Conservation (phyloP, 2,113 vertebrate species). For the Hippocampus barbouri region DNA sequence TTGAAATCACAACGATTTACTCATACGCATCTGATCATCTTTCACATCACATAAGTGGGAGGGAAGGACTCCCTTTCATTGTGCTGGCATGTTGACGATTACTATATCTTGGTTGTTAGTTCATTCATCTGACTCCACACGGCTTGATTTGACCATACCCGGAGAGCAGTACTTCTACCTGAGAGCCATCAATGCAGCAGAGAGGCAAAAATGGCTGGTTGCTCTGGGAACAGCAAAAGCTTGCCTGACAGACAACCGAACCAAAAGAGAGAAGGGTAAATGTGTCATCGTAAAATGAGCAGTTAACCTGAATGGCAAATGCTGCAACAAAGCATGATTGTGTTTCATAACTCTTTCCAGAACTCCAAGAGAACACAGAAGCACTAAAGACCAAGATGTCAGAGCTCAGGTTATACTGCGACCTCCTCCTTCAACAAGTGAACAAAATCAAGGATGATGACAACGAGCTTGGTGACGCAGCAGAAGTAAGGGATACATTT, state of each 20-base stretch:
- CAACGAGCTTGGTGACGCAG: slow-evolving; percentile 48
- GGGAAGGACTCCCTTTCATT: background rate
- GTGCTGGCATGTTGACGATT: background rate
- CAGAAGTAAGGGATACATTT: slow-evolving; percentile 55
- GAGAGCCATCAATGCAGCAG: slow-evolving; percentile 88
- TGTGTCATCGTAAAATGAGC: background rate
- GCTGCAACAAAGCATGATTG: background rate
- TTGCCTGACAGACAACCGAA: slow-evolving; percentile 91
- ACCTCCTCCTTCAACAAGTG: slow-evolving; percentile 96
- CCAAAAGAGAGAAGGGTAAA: slow-evolving; percentile 92
- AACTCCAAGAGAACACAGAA: slow-evolving; percentile 93
- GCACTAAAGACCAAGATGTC: slow-evolving; percentile 95
- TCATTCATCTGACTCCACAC: slow-evolving; percentile 87
- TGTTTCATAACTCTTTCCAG: slow-evolving; percentile 55
- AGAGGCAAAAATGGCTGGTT: slow-evolving; percentile 95
- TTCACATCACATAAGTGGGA: too few relatives aligned
- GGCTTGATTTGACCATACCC: slow-evolving; percentile 92
- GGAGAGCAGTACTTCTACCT: slow-evolving; percentile 97
- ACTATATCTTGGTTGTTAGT: slow-evolving; percentile 64
- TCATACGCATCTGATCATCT: too few relatives aligned
- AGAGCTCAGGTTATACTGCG: slow-evolving; percentile 93
- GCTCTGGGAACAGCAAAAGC: slow-evolving; percentile 94
- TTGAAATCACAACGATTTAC: too few relatives aligned
- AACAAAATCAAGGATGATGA: slow-evolving; percentile 79
- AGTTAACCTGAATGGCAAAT: background rate